Evolutionary conservation across 2,113 vertebrate species (phyloP).

Genomic region (Cebidichthys violaceus): DNA sequence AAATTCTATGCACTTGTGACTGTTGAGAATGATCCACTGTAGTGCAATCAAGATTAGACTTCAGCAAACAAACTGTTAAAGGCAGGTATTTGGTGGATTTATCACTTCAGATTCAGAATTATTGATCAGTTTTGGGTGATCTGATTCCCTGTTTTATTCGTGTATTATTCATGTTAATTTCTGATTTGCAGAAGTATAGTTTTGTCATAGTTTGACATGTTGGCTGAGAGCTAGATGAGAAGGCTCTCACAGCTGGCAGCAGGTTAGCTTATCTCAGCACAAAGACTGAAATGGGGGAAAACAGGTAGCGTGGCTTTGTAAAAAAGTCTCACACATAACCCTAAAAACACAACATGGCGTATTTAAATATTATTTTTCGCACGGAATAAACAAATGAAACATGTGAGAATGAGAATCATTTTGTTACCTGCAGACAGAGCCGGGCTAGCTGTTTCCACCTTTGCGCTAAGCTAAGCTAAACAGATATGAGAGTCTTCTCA

Average conservation of each 20-base stretch:
- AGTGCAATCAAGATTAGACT: slow-evolving; percentile 41
- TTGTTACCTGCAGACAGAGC: background rate
- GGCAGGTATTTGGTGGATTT: slow-evolving; percentile 45
- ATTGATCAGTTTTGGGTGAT: slow-evolving; percentile 5
- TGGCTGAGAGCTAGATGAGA: background rate
- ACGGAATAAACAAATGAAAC: background rate
- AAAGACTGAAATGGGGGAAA: background rate
- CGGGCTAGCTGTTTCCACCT: background rate
- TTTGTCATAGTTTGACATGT: slow-evolving; percentile 4
- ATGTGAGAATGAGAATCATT: background rate
- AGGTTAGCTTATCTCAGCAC: background rate
- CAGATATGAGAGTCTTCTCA: background rate
- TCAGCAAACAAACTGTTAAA: slow-evolving; percentile 34
- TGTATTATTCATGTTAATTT: background rate
- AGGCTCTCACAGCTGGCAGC: background rate
- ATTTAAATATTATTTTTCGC: background rate
- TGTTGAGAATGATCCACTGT: slow-evolving; percentile 55
- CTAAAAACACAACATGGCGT: background rate
- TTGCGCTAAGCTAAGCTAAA: background rate
- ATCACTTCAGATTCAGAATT: slow-evolving; percentile 44
- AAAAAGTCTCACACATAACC: background rate
- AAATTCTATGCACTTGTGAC: slow-evolving; percentile 43
- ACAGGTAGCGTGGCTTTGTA: background rate
- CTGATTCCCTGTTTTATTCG: background rate
- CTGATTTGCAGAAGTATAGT: background rate